A percentile compares a stretch with the other conserved stretches of the same genome.
Conservation (phyloP, 2,113 vertebrate genomes). For the Calypte anna region DNA sequence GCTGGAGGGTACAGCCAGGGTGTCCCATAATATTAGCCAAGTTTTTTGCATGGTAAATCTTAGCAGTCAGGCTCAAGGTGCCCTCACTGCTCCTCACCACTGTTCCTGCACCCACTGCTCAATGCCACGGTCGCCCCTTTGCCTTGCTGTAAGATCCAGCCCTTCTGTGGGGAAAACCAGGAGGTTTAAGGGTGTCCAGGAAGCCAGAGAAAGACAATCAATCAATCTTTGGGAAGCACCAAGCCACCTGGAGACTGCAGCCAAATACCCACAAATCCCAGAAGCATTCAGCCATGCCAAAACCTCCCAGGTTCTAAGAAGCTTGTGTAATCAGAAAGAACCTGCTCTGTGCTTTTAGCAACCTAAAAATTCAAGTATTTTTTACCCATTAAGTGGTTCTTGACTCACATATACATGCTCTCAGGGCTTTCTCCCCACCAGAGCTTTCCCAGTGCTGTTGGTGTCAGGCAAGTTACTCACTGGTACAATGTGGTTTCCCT, state of each 20-base stretch:
- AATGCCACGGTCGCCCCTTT: rapidly evolving
- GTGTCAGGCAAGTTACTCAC: neutral
- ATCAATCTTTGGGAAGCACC: neutral
- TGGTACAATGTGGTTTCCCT: neutral
- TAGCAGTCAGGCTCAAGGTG: neutral
- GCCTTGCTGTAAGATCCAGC: neutral
- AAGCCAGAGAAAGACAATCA: neutral
- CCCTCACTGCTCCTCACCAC: neutral
- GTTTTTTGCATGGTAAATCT: no score
- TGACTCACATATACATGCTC: neutral
- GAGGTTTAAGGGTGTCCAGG: neutral
- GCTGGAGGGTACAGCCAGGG: neutral
- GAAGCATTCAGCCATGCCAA: neutral
- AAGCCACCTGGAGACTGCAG: neutral
- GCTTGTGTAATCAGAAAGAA: neutral
- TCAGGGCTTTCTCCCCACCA: neutral
- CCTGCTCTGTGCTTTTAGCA: neutral
- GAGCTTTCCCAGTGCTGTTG: neutral
- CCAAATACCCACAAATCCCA: neutral
- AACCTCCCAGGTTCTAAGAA: neutral
- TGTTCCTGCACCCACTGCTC: neutral
- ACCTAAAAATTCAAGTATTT: neutral
- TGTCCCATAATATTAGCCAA: neutral
- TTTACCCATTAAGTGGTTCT: neutral
- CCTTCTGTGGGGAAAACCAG: rapidly evolving